A percentile compares a stretch with the other conserved stretches of the same genome.
Conservation (phyloP, 2,888 invertebrate species). For the Smittia aterrima region DNA sequence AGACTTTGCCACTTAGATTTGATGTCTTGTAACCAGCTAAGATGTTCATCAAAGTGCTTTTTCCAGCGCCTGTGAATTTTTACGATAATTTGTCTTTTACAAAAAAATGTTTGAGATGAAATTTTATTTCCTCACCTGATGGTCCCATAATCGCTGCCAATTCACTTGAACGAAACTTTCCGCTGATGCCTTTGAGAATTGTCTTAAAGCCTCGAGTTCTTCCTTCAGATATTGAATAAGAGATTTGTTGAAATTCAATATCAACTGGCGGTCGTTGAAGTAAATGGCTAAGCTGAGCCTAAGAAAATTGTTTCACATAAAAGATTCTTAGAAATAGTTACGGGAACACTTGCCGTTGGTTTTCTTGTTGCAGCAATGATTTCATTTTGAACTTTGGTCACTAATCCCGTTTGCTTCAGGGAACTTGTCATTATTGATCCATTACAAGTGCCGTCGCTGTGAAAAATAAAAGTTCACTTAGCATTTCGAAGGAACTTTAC, state of each 20-base stretch:
- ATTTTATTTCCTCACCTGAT: neutral
- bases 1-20: constrained; percentile 78
- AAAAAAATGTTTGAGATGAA: neutral
- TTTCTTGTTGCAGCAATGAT: constrained; percentile 68
- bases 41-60: constrained; percentile 84
- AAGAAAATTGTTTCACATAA: neutral
- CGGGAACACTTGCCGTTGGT: constrained; percentile 58
- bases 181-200: constrained; percentile 82
- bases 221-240: constrained; percentile 85
- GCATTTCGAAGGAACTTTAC: constrained; percentile 57
- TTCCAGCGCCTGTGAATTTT: constrained; percentile 58
- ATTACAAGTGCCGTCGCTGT: constrained; percentile 63
- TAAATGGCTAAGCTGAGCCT: constrained; percentile 68
- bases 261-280: constrained; percentile 86
- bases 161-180: constrained; percentile 86
- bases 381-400: constrained; percentile 71
- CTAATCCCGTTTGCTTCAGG: constrained; percentile 56
- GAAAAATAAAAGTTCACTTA: constrained; percentile 65
- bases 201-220: constrained; percentile 79
- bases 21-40: constrained; percentile 84
- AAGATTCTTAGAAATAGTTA: neutral
- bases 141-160: constrained; percentile 65
- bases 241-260: constrained; percentile 83
- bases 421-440: constrained; percentile 53
- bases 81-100: neutral